Evolutionary conservation across 2,113 vertebrate genomes (phyloP).

Genomic region (Cebidichthys violaceus): DNA sequence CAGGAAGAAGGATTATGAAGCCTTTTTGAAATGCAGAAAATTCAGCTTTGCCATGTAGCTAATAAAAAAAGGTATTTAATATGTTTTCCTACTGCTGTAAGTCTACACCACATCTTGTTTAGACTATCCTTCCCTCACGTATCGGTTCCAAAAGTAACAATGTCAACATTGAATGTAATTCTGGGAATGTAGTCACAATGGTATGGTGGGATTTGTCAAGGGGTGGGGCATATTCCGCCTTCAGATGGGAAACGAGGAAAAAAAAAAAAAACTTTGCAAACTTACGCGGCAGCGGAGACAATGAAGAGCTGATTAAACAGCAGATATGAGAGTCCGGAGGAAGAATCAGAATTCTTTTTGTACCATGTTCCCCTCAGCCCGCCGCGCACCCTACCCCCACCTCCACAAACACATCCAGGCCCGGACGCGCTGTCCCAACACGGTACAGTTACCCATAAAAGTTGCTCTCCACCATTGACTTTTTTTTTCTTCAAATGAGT

Average conservation of each 20-base stretch:
- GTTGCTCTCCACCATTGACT: conserved; percentile 73
- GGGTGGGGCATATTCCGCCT: conserved; percentile 83
- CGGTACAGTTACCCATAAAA: conserved; percentile 63
- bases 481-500: conserved; percentile 61
- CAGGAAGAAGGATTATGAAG: neutral
- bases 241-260: conserved; percentile 64
- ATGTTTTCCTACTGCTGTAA: neutral
- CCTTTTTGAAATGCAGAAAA: neutral
- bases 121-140: neutral
- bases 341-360: conserved; percentile 36
- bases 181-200: conserved; percentile 69
- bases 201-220: conserved; percentile 78
- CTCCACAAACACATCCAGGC: conserved; percentile 63
- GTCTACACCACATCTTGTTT: neutral
- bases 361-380: conserved; percentile 32
- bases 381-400: conserved; percentile 58
- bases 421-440: conserved; percentile 63
- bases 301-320: conserved; percentile 46
- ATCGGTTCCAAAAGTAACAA: conserved; percentile 22
- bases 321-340: conserved; percentile 29
- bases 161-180: conserved; percentile 55
- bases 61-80: neutral
- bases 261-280: conserved; percentile 76
- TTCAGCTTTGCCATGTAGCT: neutral
- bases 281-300: conserved; percentile 66